phyloP scores from a whole-genome alignment of 2,113 vertebrate species.

The Equus quagga region DNA sequence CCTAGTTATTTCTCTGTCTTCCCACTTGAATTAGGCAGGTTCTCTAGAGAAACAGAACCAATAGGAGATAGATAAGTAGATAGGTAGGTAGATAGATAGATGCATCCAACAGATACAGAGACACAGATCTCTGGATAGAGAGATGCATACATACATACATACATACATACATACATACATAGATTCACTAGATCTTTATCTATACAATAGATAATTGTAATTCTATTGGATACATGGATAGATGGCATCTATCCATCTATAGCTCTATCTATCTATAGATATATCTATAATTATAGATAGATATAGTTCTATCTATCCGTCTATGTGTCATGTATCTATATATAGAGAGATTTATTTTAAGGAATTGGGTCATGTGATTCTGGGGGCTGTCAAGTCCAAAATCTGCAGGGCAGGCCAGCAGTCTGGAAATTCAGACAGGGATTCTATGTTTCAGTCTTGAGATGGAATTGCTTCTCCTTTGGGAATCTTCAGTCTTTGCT shows the following conservation, averaged over 20 bases:
- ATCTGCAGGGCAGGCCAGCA: background rate
- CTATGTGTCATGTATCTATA: background rate
- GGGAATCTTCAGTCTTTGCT: background rate
- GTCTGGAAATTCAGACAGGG: background rate
- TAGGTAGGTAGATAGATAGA: background rate
- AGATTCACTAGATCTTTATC: background rate
- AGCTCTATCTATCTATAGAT: background rate
- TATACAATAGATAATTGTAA: background rate
- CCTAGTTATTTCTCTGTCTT: background rate
- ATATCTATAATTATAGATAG: background rate
- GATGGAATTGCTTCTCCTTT: background rate
- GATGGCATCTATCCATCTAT: no score
- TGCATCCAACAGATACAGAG: background rate
- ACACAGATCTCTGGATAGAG: background rate
- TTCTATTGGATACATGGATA: background rate
- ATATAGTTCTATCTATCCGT: background rate
- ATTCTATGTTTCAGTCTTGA: background rate
- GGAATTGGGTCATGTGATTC: background rate
- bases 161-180: no score
- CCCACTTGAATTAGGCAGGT: background rate
- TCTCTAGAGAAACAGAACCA: background rate
- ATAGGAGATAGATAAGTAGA: background rate
- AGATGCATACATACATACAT: no score
- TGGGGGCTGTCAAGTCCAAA: background rate
- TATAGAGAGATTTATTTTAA: background rate